These are phyloP conservation scores for Ichneumon xanthorius DNA, from an alignment of 2,888 invertebrate genomes.

Conservation along the genomic window DNA sequence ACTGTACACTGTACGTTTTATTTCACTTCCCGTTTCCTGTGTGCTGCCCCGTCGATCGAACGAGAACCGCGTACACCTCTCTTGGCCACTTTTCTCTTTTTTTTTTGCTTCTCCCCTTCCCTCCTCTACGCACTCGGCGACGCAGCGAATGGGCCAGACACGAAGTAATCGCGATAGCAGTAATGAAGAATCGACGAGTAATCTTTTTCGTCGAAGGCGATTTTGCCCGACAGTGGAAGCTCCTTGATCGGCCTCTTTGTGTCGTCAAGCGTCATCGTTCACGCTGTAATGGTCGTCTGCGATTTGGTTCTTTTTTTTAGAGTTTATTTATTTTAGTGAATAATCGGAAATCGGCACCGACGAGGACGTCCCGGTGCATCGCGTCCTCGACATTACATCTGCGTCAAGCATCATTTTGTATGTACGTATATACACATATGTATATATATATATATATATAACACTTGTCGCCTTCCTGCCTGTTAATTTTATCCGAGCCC, in stretches of 20 bases:
- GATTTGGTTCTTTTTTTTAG: not conserved
- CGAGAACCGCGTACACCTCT: not conserved
- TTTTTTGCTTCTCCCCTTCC: not conserved
- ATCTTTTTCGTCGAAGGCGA: constrained; percentile 8
- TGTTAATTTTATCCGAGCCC: not conserved
- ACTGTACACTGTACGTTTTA: constrained; percentile 19
- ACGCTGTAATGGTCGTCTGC: not conserved
- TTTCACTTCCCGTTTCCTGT: constrained; percentile 51
- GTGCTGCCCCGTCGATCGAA: constrained; percentile 4
- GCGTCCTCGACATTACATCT: not conserved
- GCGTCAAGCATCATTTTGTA: constrained; percentile 39
- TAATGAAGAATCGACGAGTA: constrained; percentile 29
- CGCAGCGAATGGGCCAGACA: not conserved
- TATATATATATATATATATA: not conserved
- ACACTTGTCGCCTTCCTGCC: not conserved
- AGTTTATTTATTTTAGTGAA: constrained; percentile 32
- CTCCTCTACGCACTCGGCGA: constrained; percentile 27
- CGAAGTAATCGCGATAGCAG: constrained; percentile 37
- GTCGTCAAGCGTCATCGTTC: constrained; percentile 45
- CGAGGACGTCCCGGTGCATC: constrained; percentile 25
- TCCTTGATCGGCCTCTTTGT: constrained; percentile 12
- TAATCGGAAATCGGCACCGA: constrained; percentile 25
- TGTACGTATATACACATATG: not conserved
- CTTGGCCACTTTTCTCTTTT: not conserved
- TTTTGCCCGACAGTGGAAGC: constrained; percentile 11